Evolutionary conservation across 2,113 vertebrate genomes (phyloP).

Genomic region (Echinops telfairi): DNA sequence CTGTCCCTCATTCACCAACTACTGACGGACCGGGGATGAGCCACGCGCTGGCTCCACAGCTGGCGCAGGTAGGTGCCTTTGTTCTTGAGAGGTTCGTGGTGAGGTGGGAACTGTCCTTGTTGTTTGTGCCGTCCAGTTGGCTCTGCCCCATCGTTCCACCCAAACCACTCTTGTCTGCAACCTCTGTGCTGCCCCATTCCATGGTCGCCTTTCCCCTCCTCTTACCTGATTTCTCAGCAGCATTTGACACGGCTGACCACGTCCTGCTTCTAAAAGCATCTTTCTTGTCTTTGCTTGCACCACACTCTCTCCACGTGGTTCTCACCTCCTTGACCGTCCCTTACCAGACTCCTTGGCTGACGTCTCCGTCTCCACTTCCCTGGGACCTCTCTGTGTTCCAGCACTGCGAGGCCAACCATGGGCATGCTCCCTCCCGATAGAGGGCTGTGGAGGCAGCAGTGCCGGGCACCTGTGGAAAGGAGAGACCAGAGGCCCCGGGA

Average conservation of each 20-base stretch:
- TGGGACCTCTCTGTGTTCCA: no score
- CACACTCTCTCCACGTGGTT: neutral
- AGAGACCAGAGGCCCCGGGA: fast-evolving
- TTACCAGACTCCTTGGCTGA: neutral
- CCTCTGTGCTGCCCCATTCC: fast-evolving
- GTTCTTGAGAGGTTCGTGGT: neutral
- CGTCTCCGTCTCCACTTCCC: no score
- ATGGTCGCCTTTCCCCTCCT: neutral
- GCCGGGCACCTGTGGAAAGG: no score
- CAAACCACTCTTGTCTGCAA: neutral
- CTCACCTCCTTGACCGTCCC: neutral
- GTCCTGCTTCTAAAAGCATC: constrained; percentile 45
- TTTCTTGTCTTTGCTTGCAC: neutral
- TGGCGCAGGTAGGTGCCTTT: neutral
- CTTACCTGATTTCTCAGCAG: neutral
- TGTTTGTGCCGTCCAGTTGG: neutral
- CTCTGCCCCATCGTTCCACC: neutral
- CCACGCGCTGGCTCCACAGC: neutral
- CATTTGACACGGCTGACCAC: neutral
- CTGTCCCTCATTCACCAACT: neutral
- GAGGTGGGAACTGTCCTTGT: no score
- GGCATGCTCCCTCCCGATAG: neutral
- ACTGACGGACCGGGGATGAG: neutral
- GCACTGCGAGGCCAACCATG: neutral
- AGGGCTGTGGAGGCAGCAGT: no score